A percentile compares a stretch with the other conserved stretches of the same genome.
Conservation (phyloP, 2,113 vertebrate species). For the Clinocottus analis region DNA sequence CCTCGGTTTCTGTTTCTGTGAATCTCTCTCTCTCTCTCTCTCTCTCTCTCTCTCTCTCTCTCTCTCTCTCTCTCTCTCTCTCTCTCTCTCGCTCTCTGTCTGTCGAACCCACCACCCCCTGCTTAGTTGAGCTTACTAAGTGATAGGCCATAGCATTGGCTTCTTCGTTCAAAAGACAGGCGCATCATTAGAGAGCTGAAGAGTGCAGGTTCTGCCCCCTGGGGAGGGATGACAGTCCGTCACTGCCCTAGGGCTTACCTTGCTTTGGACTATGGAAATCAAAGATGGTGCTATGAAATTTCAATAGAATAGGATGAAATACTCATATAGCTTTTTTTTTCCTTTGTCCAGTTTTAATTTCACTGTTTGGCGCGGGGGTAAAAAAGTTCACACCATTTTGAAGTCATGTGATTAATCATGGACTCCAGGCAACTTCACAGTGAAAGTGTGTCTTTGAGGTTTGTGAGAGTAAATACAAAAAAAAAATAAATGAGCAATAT, state of each 20-base stretch:
- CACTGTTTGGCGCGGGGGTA: slow-evolving; percentile 12
- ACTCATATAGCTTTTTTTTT: slow-evolving; percentile 21
- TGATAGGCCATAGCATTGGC: slow-evolving; percentile 81
- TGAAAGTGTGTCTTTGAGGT: slow-evolving; percentile 26
- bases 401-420: slow-evolving; percentile 61
- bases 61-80: slow-evolving; percentile 74
- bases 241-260: slow-evolving; percentile 77
- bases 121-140: slow-evolving; percentile 80
- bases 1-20: slow-evolving; percentile 68
- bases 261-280: slow-evolving; percentile 83
- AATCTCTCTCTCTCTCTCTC: slow-evolving; percentile 68
- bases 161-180: slow-evolving; percentile 79
- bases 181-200: slow-evolving; percentile 84
- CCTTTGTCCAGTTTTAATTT: slow-evolving; percentile 57
- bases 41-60: slow-evolving; percentile 56
- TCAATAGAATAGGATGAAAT: slow-evolving; percentile 79
- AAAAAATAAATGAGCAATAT: slow-evolving; percentile 24
- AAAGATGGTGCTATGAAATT: slow-evolving; percentile 78
- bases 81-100: slow-evolving; percentile 41
- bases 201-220: slow-evolving; percentile 77
- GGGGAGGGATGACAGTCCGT: slow-evolving; percentile 83
- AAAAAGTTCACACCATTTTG: slow-evolving; percentile 48
- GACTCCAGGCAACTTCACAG: slow-evolving; percentile 9
- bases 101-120: slow-evolving; percentile 67
- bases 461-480: slow-evolving; percentile 4